Conservation (phyloP, 2,888 invertebrate species). For the Hydroisotoma schaefferi region DNA sequence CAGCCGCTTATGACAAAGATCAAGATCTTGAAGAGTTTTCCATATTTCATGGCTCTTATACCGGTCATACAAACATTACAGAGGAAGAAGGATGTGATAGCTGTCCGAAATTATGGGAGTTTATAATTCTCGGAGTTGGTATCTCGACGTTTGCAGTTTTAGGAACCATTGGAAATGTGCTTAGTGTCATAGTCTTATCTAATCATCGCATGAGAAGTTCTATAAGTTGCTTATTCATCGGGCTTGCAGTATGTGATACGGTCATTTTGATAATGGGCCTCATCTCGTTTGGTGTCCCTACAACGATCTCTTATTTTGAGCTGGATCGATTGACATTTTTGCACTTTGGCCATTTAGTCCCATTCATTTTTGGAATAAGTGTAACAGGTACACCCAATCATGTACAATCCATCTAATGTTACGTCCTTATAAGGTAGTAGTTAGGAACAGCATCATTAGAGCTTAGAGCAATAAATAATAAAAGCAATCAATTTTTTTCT, state of each 20-base stretch:
- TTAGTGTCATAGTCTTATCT: constrained; percentile 83
- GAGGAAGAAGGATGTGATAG: too few relatives aligned
- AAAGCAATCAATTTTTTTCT: not conserved
- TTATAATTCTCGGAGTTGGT: constrained; percentile 13
- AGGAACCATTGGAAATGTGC: constrained; percentile 83
- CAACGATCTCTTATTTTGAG: constrained; percentile 11
- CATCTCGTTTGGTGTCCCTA: constrained; percentile 75
- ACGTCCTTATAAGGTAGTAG: not conserved
- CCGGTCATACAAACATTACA: too few relatives aligned
- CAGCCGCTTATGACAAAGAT: too few relatives aligned
- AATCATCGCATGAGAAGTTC: constrained; percentile 93
- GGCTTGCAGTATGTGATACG: constrained; percentile 88
- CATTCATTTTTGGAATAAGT: constrained; percentile 10
- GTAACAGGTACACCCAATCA: constrained; percentile 15
- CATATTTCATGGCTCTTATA: too few relatives aligned
- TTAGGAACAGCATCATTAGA: not conserved
- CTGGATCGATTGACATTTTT: not conserved
- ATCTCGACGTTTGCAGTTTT: constrained; percentile 54
- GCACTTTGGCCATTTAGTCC: constrained; percentile 6
- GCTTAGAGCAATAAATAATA: not conserved
- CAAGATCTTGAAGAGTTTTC: too few relatives aligned
- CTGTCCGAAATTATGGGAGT: constrained; percentile 8
- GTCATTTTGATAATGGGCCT: constrained; percentile 79
- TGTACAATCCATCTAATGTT: too few relatives aligned
- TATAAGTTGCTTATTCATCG: constrained; percentile 88